These are phyloP conservation scores for Salpingus planirostris DNA, from an alignment of 2,888 invertebrate genomes.

Conservation along the genomic window DNA sequence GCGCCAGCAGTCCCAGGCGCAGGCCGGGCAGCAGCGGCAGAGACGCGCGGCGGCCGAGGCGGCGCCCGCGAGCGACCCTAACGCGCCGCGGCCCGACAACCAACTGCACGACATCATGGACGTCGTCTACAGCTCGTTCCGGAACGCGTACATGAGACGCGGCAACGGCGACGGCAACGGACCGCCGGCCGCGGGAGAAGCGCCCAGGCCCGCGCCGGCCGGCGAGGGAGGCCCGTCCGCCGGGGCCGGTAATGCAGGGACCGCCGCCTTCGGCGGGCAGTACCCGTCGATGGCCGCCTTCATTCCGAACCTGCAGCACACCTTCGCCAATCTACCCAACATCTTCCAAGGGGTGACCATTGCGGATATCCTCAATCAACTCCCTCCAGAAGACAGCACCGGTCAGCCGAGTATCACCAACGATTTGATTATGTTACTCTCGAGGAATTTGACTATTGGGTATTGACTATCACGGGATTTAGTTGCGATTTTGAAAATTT, in stretches of 20 bases:
- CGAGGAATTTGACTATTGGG: slow-evolving; percentile 36
- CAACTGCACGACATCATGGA: slow-evolving; percentile 1
- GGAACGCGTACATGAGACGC: slow-evolving; percentile 5
- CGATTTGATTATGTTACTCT: slow-evolving; percentile 39
- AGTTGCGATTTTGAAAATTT: no score
- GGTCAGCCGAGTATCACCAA: slow-evolving; percentile 40
- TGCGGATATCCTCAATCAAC: no score
- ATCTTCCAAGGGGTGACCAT: slow-evolving; percentile 33
- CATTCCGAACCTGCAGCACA: no score
- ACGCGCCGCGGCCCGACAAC: not conserved
- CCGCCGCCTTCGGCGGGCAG: not conserved
- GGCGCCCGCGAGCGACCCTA: not conserved
- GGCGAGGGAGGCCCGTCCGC: not conserved
- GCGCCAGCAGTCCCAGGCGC: no score
- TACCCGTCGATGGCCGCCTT: slow-evolving; percentile 1
- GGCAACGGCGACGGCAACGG: not conserved
- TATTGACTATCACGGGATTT: slow-evolving; percentile 17
- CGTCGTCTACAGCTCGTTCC: slow-evolving; percentile 5
- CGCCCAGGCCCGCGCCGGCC: not conserved
- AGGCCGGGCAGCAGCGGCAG: no score
- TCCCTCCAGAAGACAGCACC: slow-evolving; percentile 32
- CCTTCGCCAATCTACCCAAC: slow-evolving; percentile 40
- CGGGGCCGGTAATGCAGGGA: not conserved
- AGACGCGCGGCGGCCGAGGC: no score
- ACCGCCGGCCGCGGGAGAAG: not conserved